These are phyloP conservation scores for Galaxias olidus DNA, from an alignment of 2,797 vertebrate species.

Conservation along the genomic window DNA sequence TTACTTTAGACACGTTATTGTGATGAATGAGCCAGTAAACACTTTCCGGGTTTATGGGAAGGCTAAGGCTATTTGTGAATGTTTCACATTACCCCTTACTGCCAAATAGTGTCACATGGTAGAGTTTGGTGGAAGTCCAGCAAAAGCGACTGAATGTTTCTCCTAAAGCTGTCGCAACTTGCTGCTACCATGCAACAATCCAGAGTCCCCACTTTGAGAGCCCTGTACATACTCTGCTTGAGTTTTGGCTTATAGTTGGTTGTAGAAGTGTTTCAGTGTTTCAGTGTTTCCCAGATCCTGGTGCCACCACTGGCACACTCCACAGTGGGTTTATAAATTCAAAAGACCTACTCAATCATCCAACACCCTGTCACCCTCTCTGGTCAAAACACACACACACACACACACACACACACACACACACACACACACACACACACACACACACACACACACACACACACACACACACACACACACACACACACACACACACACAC, in stretches of 20 bases:
- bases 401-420: background rate
- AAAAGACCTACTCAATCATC: constrained; percentile 1
- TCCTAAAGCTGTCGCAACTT: constrained; percentile 17
- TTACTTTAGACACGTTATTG: background rate
- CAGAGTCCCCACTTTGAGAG: constrained; percentile 14
- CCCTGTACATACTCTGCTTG: background rate
- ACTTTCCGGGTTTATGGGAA: constrained; percentile 9
- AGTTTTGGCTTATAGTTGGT: background rate
- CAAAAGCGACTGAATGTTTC: constrained; percentile 28
- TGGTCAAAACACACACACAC: background rate
- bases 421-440: too few species aligned
- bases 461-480: background rate
- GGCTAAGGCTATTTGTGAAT: constrained; percentile 19
- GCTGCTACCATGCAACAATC: constrained; percentile 10
- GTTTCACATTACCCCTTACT: constrained; percentile 33
- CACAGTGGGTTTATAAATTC: constrained; percentile 4
- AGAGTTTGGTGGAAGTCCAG: too few species aligned
- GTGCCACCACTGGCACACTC: constrained; percentile 7
- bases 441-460: background rate
- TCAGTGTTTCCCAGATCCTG: background rate
- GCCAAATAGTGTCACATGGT: too few species aligned
- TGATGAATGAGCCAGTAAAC: too few species aligned
- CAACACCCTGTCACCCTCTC: too few species aligned
- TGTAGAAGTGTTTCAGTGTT: constrained; percentile 1
- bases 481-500: too few species aligned